Base-by-base conservation (phyloP, 1,140 invertebrate genomes). In the Bombus confusus region DNA sequence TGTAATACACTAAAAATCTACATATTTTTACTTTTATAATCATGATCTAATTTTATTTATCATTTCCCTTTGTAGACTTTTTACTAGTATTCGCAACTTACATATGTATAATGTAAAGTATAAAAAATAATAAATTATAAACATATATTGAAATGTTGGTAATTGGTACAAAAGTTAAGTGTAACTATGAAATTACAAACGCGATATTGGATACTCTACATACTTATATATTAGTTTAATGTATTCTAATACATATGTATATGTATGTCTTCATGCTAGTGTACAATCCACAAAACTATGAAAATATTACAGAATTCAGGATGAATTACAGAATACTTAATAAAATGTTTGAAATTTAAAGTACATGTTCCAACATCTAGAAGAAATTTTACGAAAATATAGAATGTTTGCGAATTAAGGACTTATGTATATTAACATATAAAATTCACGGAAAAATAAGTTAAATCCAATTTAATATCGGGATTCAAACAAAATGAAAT, bases 21-120 rank as follows among this genome's bases (percentile, higher is more conserved):
- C 91, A 92, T 88, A 90, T 92, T 92, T 92, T 90, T 92, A 93
- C 91, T 90, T 92, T 91, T 92, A 91, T 92, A 89, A 91, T 87
- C 88, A 82, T 86, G 69, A 72, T 86, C 81, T 89, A 57, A 84
- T 90, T 91, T 89, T 88, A 87, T 90, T 92, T 81, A 85, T 88
- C 41, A 59, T 85, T 66, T 47, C 79, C 78, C 57, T 43, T 15
- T 87, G 31, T 34, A 59, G 31, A 64, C 37, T 37, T 47, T 74
- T n/a, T 41, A n/a, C 25, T 34, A 81, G 1, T 3, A 12, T 18
- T 47, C 25, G 18, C 4, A 41, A 72, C 25, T 41, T 13, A 57
- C 69, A 31, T 31, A 41, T 41, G 69, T 71, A 41, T 13, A 41
- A 71, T 71, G 39, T 41, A 41, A 71, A 71, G n/a, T 41, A 41